Conservation (phyloP, 1,140 invertebrate species). For the Drosophila kohkoa region DNA sequence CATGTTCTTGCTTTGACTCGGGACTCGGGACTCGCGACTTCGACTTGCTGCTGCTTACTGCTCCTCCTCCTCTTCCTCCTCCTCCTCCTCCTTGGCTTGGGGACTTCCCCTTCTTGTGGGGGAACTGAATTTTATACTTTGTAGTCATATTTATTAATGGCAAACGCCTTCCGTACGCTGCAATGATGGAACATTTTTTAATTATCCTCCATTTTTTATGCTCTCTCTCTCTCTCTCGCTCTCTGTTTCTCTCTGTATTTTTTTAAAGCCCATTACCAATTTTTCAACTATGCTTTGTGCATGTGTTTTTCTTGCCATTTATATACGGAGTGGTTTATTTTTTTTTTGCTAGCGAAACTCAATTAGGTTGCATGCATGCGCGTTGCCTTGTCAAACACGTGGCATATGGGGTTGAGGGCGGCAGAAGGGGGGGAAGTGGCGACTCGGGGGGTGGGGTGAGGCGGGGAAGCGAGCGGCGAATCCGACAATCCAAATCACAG, state of each 20-base stretch:
- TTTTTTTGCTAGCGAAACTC: conserved; percentile 58
- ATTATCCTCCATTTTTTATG: conserved; percentile 22
- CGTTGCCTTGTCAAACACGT: conserved; percentile 75
- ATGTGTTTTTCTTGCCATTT: conserved; percentile 14
- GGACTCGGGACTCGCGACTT: too few species aligned
- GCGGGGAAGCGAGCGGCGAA: not conserved
- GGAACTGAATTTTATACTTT: not conserved
- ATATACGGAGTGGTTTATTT: not conserved
- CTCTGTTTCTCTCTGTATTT: not conserved
- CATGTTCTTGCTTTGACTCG: not conserved
- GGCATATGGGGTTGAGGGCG: conserved; percentile 35
- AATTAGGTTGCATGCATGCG: conserved; percentile 77
- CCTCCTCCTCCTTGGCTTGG: too few species aligned
- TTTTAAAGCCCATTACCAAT: conserved; percentile 35
- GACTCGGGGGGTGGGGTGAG: not conserved
- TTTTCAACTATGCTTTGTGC: conserved; percentile 27
- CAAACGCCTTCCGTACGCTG: conserved; percentile 36
- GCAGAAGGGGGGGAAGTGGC: not conserved
- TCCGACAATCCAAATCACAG: conserved; percentile 72
- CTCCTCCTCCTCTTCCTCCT: too few species aligned
- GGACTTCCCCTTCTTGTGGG: too few species aligned
- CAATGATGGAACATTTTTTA: conserved; percentile 41
- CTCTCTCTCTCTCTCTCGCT: not conserved
- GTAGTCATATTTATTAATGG: conserved; percentile 36
- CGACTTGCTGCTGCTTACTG: not conserved